Evolutionary conservation across 2,113 vertebrate genomes (phyloP).

Genomic region (Smithornis capensis): DNA sequence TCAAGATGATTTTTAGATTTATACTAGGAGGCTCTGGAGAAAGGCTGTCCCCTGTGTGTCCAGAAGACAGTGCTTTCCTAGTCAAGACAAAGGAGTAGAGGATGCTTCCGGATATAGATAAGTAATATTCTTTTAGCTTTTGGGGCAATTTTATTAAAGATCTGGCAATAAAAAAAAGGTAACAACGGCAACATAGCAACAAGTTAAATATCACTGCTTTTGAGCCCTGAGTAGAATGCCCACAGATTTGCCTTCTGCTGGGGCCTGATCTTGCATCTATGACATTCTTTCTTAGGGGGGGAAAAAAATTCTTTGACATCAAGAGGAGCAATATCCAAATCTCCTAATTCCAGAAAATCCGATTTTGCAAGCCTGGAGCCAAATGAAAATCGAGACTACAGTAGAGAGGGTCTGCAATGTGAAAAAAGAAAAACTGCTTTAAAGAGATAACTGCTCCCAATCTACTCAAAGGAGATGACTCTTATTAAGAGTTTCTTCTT

Average conservation of each 20-base stretch:
- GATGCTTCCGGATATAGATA: neutral
- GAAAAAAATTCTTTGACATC: neutral
- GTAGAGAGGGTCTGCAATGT: neutral
- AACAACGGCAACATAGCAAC: neutral
- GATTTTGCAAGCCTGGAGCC: slow-evolving; percentile 19
- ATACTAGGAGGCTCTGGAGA: neutral
- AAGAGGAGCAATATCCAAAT: neutral
- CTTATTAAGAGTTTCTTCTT: neutral
- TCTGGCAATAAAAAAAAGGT: neutral
- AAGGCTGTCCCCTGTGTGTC: neutral
- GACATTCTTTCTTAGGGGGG: rapidly evolving
- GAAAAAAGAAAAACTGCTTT: neutral
- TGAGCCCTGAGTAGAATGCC: neutral
- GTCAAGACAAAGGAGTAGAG: neutral
- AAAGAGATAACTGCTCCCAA: slow-evolving; percentile 19
- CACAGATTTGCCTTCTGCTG: neutral
- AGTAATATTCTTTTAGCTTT: neutral
- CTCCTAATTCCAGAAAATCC: slow-evolving; percentile 18
- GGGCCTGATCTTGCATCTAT: neutral
- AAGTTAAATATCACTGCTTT: neutral
- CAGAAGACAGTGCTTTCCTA: neutral
- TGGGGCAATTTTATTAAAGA: neutral
- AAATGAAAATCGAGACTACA: neutral
- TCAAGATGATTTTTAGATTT: slow-evolving; percentile 30
- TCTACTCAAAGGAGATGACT: neutral